Conservation (phyloP, 2,113 vertebrate genomes). For the Eurystomus gularis region DNA sequence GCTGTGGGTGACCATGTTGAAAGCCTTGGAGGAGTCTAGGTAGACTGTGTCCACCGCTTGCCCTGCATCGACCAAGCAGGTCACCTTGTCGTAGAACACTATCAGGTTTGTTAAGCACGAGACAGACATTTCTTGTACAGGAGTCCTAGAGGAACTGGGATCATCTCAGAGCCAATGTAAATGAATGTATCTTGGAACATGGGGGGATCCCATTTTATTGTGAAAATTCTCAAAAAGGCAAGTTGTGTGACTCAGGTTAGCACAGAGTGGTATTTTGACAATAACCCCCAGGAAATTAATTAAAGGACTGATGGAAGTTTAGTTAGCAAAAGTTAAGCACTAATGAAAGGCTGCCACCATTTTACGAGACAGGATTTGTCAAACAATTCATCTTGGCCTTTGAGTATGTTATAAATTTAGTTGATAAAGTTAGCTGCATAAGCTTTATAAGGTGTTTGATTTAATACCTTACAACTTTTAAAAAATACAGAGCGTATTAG, state of each 20-base stretch:
- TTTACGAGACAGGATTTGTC: background rate
- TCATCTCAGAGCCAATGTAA: background rate
- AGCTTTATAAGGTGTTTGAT: background rate
- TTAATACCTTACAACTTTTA: background rate
- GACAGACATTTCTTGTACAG: background rate
- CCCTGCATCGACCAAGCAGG: too few relatives aligned
- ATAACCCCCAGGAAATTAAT: background rate
- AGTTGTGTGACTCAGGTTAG: background rate
- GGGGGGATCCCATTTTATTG: background rate
- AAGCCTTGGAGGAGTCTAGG: too few relatives aligned
- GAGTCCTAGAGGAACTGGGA: background rate
- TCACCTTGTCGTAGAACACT: too few relatives aligned
- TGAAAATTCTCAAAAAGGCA: background rate
- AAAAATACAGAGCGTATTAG: background rate
- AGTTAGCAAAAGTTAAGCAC: background rate
- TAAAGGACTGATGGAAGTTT: background rate
- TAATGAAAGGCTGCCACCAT: background rate
- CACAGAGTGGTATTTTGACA: constrained; percentile 6
- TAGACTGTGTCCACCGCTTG: too few relatives aligned
- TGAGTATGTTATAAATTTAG: background rate
- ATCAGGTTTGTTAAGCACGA: too few relatives aligned
- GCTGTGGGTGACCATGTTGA: too few relatives aligned
- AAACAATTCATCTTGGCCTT: background rate
- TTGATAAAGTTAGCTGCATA: background rate
- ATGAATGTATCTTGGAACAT: background rate